Conservation (phyloP, 2,113 vertebrate species). For the Caracal caracal region DNA sequence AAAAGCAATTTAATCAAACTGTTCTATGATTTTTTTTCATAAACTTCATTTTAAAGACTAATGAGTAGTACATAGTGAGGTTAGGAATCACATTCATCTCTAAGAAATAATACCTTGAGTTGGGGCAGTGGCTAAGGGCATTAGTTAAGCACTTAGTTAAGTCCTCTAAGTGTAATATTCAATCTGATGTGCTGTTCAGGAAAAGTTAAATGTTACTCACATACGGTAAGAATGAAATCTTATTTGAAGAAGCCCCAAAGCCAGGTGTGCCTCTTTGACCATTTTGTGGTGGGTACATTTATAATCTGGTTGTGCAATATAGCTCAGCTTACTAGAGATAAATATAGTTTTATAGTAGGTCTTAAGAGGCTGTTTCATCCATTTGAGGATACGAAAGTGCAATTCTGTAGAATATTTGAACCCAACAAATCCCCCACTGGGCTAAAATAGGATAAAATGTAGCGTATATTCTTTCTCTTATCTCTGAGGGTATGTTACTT, state of each 20-base stretch:
- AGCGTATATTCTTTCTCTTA: constrained; percentile 17
- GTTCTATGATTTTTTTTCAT: not conserved
- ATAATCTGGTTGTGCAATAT: constrained; percentile 55
- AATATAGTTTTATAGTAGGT: constrained; percentile 54
- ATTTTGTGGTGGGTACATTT: not conserved
- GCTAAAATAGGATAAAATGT: constrained; percentile 47
- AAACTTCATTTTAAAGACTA: constrained; percentile 15
- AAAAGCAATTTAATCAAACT: not conserved
- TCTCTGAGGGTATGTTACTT: not conserved
- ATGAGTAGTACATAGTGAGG: not conserved
- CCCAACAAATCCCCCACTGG: constrained; percentile 3
- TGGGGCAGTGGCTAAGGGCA: not conserved
- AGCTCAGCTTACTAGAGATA: constrained; percentile 48
- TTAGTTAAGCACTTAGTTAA: constrained; percentile 25
- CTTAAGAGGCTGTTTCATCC: constrained; percentile 18
- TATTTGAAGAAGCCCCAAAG: constrained; percentile 62
- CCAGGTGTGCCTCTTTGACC: constrained; percentile 1
- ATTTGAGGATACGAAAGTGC: constrained; percentile 15
- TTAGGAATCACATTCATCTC: constrained; percentile 22
- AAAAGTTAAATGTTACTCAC: constrained; percentile 48
- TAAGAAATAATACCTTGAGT: not conserved
- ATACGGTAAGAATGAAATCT: constrained; percentile 45
- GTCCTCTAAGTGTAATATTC: constrained; percentile 72
- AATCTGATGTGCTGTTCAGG: constrained; percentile 67
- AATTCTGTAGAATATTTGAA: constrained; percentile 52